A percentile compares a stretch with the other conserved stretches of the same genome.
Conservation (phyloP, 2,797 vertebrate genomes). For the Strix occidentalis region DNA sequence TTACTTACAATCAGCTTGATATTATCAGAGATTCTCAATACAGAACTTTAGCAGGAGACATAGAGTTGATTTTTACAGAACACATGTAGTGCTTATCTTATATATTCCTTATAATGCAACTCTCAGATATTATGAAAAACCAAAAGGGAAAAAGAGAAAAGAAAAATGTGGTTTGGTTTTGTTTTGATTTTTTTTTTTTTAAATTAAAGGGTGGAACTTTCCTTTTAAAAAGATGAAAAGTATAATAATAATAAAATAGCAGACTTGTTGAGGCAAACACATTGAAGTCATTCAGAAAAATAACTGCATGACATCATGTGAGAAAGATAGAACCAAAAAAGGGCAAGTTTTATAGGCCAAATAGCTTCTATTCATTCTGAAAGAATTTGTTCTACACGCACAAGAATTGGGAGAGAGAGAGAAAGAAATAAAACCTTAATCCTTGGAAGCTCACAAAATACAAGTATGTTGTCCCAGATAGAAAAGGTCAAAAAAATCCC, state of each 20-base stretch:
- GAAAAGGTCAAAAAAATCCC: constrained; percentile 5
- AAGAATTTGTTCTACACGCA: constrained; percentile 44
- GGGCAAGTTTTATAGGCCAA: constrained; percentile 39
- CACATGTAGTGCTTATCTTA: not conserved
- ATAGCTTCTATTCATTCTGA: constrained; percentile 51
- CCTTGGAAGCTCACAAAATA: constrained; percentile 11
- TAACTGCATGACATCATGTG: constrained; percentile 58
- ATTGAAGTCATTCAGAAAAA: constrained; percentile 66
- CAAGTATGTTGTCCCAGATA: not conserved
- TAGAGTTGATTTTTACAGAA: not conserved
- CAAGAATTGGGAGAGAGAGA: constrained; percentile 9
- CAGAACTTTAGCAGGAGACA: not conserved
- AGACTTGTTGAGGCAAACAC: constrained; percentile 48
- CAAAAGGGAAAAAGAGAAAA: not conserved
- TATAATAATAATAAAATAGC: not conserved
- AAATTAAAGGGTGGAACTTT: not conserved
- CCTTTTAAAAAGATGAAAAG: not conserved
- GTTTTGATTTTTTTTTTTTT: not conserved
- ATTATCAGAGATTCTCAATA: not conserved
- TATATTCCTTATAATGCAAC: not conserved
- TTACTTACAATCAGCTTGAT: not conserved
- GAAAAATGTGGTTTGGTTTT: not conserved
- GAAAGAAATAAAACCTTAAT: constrained; percentile 19
- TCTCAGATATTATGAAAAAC: not conserved
- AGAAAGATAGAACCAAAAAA: constrained; percentile 66